Percentiles rank a stretch among this genome's conserved stretches.
Evolutionary conservation across 2,888 invertebrate genomes (phyloP).

Genomic region (Melitaea athalia): DNA sequence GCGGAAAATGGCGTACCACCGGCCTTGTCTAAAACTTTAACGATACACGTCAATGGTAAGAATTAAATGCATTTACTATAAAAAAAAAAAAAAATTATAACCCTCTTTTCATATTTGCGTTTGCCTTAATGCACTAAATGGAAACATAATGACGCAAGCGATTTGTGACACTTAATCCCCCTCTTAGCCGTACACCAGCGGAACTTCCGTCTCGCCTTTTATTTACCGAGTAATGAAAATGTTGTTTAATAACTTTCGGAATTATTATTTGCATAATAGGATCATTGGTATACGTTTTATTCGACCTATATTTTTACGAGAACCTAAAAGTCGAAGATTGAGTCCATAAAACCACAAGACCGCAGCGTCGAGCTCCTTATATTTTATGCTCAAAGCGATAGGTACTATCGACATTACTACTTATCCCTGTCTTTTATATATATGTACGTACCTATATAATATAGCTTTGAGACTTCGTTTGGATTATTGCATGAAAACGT

Average conservation of each 20-base stretch:
- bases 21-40: slow-evolving; percentile 90
- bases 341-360: slow-evolving; percentile 4
- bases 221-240: slow-evolving; percentile 34
- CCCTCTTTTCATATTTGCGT: slow-evolving; percentile 36
- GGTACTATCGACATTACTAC: slow-evolving; percentile 1
- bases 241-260: slow-evolving; percentile 27
- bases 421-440: not conserved
- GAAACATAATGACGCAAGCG: slow-evolving; percentile 38
- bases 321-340: slow-evolving; percentile 12
- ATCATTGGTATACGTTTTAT: slow-evolving; percentile 9
- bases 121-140: slow-evolving; percentile 38
- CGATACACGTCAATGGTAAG: slow-evolving; percentile 91
- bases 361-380: slow-evolving; percentile 2
- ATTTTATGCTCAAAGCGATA: slow-evolving; percentile 9
- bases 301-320: slow-evolving; percentile 11
- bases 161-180: slow-evolving; percentile 37
- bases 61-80: slow-evolving; percentile 34
- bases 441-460: not conserved
- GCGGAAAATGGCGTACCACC: slow-evolving; percentile 92
- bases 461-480: not conserved
- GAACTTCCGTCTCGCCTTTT: slow-evolving; percentile 25
- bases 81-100: slow-evolving; percentile 22
- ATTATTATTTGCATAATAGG: slow-evolving; percentile 3
- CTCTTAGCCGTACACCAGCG: slow-evolving; percentile 29
- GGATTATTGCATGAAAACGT: too few species aligned